Percentiles rank a stretch among this genome's conserved stretches.
These are phyloP conservation scores for Eupeodes latifasciatus DNA, from an alignment of 2,888 invertebrate species.

Conservation along the genomic window DNA sequence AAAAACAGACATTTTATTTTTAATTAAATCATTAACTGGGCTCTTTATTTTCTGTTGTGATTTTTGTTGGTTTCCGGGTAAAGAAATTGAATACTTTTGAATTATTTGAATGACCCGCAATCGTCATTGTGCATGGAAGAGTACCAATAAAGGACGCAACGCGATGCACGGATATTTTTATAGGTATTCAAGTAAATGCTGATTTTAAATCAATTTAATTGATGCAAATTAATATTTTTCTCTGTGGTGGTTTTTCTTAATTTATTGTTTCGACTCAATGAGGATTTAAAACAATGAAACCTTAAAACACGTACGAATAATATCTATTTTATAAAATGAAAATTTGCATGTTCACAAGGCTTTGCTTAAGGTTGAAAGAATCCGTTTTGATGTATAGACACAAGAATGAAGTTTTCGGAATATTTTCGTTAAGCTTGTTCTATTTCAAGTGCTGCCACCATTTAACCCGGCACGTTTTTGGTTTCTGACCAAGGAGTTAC, in stretches of 20 bases:
- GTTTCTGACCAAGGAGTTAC: too few relatives aligned
- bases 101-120: not conserved
- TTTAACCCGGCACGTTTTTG: too few relatives aligned
- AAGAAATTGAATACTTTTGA: conserved; percentile 9
- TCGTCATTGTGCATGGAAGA: not conserved
- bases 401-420: too few relatives aligned
- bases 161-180: too few relatives aligned
- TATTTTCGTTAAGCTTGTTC: too few relatives aligned
- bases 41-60: not conserved
- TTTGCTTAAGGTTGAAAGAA: too few relatives aligned
- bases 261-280: not conserved
- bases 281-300: not conserved
- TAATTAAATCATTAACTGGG: conserved; percentile 10
- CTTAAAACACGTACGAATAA: too few relatives aligned
- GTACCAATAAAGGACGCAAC: not conserved
- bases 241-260: not conserved
- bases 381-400: too few relatives aligned
- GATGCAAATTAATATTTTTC: not conserved
- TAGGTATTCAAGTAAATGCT: conserved; percentile 4
- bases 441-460: too few relatives aligned
- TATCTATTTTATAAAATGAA: too few relatives aligned
- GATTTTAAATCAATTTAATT: conserved; percentile 8
- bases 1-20: not conserved
- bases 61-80: not conserved
- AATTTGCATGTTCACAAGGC: too few relatives aligned